phyloP scores from a whole-genome alignment of 2,888 invertebrate genomes.

The Aplocera efformata region DNA sequence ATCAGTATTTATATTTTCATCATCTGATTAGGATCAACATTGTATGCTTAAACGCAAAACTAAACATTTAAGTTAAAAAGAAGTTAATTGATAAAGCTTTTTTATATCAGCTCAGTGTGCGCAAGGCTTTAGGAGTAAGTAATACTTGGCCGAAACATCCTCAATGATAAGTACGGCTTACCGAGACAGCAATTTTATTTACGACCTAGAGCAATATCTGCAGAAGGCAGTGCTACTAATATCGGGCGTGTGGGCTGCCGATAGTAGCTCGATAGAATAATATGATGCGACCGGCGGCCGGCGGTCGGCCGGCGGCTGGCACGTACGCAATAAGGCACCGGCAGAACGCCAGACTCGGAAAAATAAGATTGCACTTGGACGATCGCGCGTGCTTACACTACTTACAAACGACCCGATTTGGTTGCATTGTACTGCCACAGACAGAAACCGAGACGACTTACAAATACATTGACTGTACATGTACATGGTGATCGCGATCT shows the following conservation, averaged over 20 bases:
- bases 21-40: no score
- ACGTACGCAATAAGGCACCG: constrained; percentile 79
- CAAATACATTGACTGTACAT: no score
- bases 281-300: constrained; percentile 63
- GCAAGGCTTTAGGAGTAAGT: background rate
- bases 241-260: constrained; percentile 69
- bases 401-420: no score
- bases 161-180: constrained; percentile 36
- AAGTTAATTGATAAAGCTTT: no score
- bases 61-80: no score
- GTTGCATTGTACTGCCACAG: constrained; percentile 10
- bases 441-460: no score
- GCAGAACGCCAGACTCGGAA: constrained; percentile 68
- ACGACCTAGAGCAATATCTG: constrained; percentile 71
- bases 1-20: no score
- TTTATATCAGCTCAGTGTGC: no score
- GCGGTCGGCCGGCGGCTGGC: constrained; percentile 58
- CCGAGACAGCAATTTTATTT: constrained; percentile 66
- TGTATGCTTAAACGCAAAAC: no score
- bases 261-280: constrained; percentile 78
- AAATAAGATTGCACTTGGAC: constrained; percentile 73
- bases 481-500: no score
- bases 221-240: constrained; percentile 72
- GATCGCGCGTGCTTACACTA: constrained; percentile 51
- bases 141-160: constrained; percentile 13